phyloP scores from a whole-genome alignment of 2,113 vertebrate genomes.

The Erythrolamprus reginae region DNA sequence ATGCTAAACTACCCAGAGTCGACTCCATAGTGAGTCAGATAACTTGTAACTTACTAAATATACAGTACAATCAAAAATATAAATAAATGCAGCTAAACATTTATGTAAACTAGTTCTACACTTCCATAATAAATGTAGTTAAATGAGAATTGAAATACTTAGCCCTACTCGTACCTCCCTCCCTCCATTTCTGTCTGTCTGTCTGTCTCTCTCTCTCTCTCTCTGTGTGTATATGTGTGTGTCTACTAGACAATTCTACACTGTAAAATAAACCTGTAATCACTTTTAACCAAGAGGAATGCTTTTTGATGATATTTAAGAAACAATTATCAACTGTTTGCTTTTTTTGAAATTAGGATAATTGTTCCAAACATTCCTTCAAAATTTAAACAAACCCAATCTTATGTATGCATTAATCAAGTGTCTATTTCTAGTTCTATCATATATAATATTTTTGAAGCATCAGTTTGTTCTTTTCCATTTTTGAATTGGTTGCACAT shows the following conservation, averaged over 20 bases:
- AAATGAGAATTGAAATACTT: neutral
- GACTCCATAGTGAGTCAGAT: no score
- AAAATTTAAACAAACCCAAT: slow-evolving; percentile 23
- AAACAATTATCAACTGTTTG: slow-evolving; percentile 24
- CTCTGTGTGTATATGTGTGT: no score
- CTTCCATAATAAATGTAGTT: neutral
- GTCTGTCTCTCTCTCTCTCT: no score
- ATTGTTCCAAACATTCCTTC: slow-evolving; percentile 1
- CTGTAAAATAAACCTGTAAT: slow-evolving; percentile 6
- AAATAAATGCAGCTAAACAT: no score
- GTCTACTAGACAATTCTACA: neutral
- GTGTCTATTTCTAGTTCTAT: neutral
- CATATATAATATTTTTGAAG: neutral
- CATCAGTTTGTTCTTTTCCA: neutral
- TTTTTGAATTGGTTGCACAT: neutral
- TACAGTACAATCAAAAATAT: no score
- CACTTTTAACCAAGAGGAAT: neutral
- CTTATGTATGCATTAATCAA: neutral
- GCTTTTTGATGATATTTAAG: slow-evolving; percentile 15
- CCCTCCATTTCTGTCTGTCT: no score
- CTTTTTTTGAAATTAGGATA: neutral
- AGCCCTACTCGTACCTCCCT: neutral
- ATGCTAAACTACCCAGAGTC: neutral
- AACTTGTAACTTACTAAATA: no score
- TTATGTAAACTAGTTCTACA: neutral